Evolutionary conservation across 2,797 vertebrate species (phyloP), one percentile per base, ranked within the genome.

Genomic region (Fratercula arctica): DNA sequence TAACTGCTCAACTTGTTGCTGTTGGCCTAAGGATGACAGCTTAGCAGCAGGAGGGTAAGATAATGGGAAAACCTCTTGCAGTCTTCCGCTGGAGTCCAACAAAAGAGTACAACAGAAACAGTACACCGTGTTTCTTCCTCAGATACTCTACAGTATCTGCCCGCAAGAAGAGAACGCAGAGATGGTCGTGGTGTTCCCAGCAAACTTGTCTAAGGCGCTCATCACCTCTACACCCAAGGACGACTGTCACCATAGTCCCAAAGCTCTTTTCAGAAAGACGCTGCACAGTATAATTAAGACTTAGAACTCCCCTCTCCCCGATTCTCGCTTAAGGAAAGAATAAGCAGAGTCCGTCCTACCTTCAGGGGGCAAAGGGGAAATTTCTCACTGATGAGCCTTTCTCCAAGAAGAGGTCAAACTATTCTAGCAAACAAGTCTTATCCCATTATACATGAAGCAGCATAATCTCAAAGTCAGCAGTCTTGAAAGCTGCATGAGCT

Each of bases 1-100:
- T 5, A 43, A 37, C 86, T 77, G 64, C 64, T 92, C 33, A 74
- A 74, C 60, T 90, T 93, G 80, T n/a, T 89, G 83, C 57, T 89
- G 37, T 31, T 83, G 81, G 86, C 68, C 53, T 57, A 61, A 82
- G 66, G 60, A 90, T 51, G 78, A 96, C 84, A 93, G 81, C 46
- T 59, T 57, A 89, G 54, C 90, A 96, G 89, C 92, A 94, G 89
- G 81, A 89, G 75, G 45, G 75, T 72, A 94, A 92, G 78, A 95
- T 80, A 92, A 92, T 69, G 75, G 68, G 37, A 95, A 96, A 89
- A 72, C 33, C 54, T 69, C 85, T 81, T 57, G 29, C 57, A 87
- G 41, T 43, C 78, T 85, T 93, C 74, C 51, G n/a, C 63, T 23
- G 45, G 16, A 80, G 72, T 45, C n/a, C 72, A 90, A 50, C 35